Conservation (phyloP, 2,113 vertebrate genomes). For the Labeo rohita region DNA sequence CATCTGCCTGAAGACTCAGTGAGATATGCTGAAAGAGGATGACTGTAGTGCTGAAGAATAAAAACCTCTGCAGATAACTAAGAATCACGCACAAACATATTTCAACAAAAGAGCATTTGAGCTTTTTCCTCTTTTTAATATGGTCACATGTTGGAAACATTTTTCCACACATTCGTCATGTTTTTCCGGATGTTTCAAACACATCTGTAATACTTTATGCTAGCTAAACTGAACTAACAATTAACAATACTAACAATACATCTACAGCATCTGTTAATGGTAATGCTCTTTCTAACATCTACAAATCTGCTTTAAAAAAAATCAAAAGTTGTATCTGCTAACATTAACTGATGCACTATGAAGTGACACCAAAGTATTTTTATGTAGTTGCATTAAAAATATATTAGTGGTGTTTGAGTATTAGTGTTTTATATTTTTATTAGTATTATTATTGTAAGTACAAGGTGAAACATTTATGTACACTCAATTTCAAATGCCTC, state of each 20-base stretch:
- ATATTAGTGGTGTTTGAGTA: no score
- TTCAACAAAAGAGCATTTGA: neutral
- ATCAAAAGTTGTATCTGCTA: no score
- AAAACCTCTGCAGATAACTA: neutral
- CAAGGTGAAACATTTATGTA: no score
- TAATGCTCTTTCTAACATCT: neutral
- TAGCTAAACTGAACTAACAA: neutral
- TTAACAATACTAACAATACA: neutral
- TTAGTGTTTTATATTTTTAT: no score
- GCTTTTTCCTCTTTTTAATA: neutral
- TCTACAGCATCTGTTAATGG: neutral
- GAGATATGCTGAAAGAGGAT: slow-evolving; percentile 11
- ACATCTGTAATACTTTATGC: neutral
- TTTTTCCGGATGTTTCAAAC: neutral
- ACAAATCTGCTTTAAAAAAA: no score
- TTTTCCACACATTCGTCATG: neutral
- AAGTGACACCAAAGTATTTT: no score
- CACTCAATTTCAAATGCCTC: neutral
- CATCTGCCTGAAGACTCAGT: slow-evolving; percentile 2
- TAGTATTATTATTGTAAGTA: no score
- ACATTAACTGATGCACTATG: no score
- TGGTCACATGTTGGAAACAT: no score
- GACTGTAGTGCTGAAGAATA: neutral
- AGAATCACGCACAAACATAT: neutral
- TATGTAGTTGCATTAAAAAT: no score